phyloP scores from a whole-genome alignment of 2,888 invertebrate species.

The Metellina segmentata region DNA sequence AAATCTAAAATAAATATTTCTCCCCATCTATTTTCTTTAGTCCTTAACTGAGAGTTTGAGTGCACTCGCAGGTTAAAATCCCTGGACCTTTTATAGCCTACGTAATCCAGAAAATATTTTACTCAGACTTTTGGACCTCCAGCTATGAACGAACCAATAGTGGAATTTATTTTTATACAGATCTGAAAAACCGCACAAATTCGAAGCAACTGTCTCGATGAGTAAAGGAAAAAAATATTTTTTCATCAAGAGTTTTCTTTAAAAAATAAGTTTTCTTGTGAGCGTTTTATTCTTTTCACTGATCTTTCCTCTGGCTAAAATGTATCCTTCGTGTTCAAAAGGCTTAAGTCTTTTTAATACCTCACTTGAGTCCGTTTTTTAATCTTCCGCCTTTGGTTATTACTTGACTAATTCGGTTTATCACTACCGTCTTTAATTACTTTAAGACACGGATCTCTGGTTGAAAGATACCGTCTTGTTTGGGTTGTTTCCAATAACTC shows the following conservation, averaged over 20 bases:
- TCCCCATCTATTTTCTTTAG: background rate
- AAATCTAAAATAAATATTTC: background rate
- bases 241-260: slow-evolving; percentile 2
- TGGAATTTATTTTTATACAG: slow-evolving; percentile 22
- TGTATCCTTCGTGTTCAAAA: background rate
- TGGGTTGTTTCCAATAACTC: too few species aligned
- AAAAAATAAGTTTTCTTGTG: slow-evolving; percentile 25
- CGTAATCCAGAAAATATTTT: slow-evolving; percentile 13
- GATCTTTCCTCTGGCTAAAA: background rate
- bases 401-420: background rate
- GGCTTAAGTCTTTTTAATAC: background rate
- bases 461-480: too few species aligned
- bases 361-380: background rate
- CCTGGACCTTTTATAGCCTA: background rate
- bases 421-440: too few species aligned
- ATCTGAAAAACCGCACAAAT: slow-evolving; percentile 28
- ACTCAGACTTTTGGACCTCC: background rate
- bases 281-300: background rate
- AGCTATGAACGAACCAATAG: slow-evolving; percentile 1
- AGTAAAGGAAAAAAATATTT: slow-evolving; percentile 14
- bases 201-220: background rate
- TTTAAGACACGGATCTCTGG: too few species aligned
- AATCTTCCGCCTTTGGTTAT: background rate
- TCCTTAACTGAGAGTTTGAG: background rate
- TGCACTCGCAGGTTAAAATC: background rate